phyloP scores from a whole-genome alignment of 2,888 invertebrate species.

The Tinea semifulvella region DNA sequence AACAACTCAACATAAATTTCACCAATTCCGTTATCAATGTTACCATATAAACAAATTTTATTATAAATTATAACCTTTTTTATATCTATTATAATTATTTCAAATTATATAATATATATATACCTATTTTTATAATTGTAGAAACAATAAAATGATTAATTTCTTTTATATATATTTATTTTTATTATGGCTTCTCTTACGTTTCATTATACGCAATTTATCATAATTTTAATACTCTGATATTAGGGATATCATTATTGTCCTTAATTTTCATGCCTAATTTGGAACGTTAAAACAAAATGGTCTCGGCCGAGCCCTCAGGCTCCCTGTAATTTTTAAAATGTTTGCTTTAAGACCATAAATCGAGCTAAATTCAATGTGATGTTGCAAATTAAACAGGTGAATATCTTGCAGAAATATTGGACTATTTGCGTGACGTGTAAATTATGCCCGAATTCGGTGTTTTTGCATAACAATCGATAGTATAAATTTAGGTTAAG shows the following conservation, averaged over 20 bases:
- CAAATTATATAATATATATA: background rate
- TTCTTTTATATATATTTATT: background rate
- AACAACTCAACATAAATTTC: too few species aligned
- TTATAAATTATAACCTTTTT: too few species aligned
- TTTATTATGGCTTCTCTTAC: too few species aligned
- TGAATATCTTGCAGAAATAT: conserved; percentile 35
- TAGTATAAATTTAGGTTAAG: conserved; percentile 64
- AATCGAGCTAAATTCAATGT: conserved; percentile 41
- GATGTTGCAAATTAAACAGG: conserved; percentile 40
- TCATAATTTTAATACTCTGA: background rate
- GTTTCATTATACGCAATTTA: background rate
- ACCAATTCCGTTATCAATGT: too few species aligned
- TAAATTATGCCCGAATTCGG: conserved; percentile 37
- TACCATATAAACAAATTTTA: too few species aligned
- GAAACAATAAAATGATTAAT: too few species aligned
- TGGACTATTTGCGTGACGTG: conserved; percentile 29
- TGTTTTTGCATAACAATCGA: conserved; percentile 65
- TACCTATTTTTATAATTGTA: background rate
- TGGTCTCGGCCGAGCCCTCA: conserved; percentile 22
- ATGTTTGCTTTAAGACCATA: conserved; percentile 57
- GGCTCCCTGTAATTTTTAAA: conserved; percentile 31
- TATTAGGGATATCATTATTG: too few species aligned
- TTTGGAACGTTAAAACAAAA: conserved; percentile 22
- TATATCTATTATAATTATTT: background rate
- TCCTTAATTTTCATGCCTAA: background rate